Percentiles rank a stretch among this genome's conserved stretches.
phyloP scores from a whole-genome alignment of 1,140 invertebrate genomes.

The Polyergus mexicanus region DNA sequence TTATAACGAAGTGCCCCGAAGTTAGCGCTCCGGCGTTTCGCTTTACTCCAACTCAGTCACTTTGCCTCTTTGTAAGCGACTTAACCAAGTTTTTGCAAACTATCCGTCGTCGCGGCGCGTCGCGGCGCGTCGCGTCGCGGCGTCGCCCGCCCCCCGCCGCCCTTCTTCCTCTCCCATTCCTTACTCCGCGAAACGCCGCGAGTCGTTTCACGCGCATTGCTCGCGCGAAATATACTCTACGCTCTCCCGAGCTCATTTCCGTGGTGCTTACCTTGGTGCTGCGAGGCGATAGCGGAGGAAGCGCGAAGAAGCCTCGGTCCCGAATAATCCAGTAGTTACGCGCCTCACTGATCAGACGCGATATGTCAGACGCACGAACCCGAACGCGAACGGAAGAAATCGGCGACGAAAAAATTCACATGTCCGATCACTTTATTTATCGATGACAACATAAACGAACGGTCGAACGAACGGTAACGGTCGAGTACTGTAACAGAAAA shows the following conservation, averaged over 20 bases:
- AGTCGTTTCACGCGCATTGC: conserved; percentile 64
- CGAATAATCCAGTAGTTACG: conserved; percentile 8
- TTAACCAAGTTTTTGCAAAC: conserved; percentile 69
- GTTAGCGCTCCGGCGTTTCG: conserved; percentile 62
- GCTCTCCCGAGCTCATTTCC: conserved; percentile 52
- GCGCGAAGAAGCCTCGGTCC: neutral
- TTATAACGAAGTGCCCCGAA: conserved; percentile 66
- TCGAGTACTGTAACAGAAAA: conserved; percentile 39
- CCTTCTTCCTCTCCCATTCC: no score
- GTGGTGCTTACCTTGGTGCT: conserved; percentile 40
- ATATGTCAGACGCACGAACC: neutral
- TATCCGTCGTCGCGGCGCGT: conserved; percentile 53
- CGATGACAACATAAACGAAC: neutral
- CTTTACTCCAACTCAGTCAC: conserved; percentile 65
- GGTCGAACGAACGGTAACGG: conserved; percentile 5
- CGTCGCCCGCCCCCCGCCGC: neutral
- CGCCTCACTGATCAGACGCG: neutral
- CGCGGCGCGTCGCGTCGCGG: conserved; percentile 2
- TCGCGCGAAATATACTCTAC: conserved; percentile 50
- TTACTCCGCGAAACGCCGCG: conserved; percentile 7
- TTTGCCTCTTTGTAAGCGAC: conserved; percentile 69
- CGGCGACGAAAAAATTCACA: neutral
- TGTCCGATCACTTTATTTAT: neutral
- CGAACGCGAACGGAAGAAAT: conserved; percentile 8
- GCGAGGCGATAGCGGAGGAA: neutral